These are phyloP conservation scores for Acanthacorydalis orientalis DNA, from an alignment of 2,888 invertebrate species.

Conservation along the genomic window DNA sequence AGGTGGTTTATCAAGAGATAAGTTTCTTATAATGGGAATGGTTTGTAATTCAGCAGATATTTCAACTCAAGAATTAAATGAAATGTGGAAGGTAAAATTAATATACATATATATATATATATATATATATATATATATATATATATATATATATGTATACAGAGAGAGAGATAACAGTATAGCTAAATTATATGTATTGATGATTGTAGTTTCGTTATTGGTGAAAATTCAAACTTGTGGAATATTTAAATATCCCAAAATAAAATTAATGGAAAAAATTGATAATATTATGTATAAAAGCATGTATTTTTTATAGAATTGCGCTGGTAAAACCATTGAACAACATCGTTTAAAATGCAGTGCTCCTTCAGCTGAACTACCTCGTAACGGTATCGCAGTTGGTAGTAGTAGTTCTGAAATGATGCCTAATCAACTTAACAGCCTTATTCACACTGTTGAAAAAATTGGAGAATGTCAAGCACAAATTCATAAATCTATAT, in stretches of 20 bases:
- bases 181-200: too few relatives aligned
- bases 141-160: too few relatives aligned
- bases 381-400: slow-evolving; percentile 18
- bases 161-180: not conserved
- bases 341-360: slow-evolving; percentile 58
- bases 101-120: too few relatives aligned
- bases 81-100: slow-evolving; percentile 51
- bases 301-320: slow-evolving; percentile 20
- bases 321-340: slow-evolving; percentile 40
- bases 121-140: too few relatives aligned
- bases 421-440: slow-evolving; percentile 12
- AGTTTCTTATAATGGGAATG: slow-evolving; percentile 77
- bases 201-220: too few relatives aligned
- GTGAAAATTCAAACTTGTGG: too few relatives aligned
- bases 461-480: slow-evolving; percentile 28
- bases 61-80: slow-evolving; percentile 42
- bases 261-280: too few relatives aligned
- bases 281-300: too few relatives aligned
- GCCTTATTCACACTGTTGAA: slow-evolving; percentile 17
- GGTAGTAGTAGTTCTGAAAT: slow-evolving; percentile 12
- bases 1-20: slow-evolving; percentile 55
- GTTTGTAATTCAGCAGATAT: slow-evolving; percentile 39
- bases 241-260: too few relatives aligned
- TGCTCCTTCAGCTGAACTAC: slow-evolving; percentile 26
- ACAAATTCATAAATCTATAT: slow-evolving; percentile 31